Percentiles rank a stretch among this genome's conserved stretches.
Conservation (phyloP, 1,140 invertebrate species). For the Atta cephalotes region DNA sequence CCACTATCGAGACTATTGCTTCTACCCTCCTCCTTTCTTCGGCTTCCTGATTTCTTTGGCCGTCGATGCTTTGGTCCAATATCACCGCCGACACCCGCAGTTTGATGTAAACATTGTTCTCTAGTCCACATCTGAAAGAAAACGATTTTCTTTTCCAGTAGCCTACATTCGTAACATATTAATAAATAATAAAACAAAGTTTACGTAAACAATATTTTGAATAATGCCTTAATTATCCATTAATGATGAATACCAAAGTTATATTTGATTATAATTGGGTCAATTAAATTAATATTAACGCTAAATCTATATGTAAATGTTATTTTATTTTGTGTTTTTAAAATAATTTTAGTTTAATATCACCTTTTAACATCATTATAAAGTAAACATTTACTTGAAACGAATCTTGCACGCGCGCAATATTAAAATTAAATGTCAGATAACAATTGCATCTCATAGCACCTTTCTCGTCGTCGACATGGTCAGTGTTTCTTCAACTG, state of each 20-base stretch:
- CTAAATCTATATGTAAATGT: no score
- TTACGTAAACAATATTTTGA: not conserved
- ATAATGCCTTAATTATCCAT: not conserved
- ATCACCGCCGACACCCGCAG: constrained; percentile 88
- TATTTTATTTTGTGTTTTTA: no score
- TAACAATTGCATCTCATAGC: constrained; percentile 1
- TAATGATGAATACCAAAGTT: not conserved
- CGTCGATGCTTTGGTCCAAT: constrained; percentile 82
- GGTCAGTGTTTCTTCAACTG: constrained; percentile 80
- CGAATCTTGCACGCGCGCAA: no score
- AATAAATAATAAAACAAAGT: not conserved
- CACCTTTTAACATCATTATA: no score
- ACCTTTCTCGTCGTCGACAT: constrained; percentile 72
- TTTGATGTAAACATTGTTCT: constrained; percentile 91
- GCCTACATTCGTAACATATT: not conserved
- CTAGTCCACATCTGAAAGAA: constrained; percentile 87
- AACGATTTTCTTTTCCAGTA: not conserved
- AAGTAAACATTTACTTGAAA: no score
- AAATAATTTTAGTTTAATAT: no score
- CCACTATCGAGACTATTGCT: constrained; percentile 87
- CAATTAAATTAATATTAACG: no score
- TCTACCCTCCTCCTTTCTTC: constrained; percentile 85
- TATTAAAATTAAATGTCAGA: not conserved
- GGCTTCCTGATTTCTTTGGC: constrained; percentile 81
- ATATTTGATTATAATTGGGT: constrained; percentile 1